Base-by-base conservation (phyloP, 2,888 invertebrate genomes). In the Orthonychiurus folsomi region DNA sequence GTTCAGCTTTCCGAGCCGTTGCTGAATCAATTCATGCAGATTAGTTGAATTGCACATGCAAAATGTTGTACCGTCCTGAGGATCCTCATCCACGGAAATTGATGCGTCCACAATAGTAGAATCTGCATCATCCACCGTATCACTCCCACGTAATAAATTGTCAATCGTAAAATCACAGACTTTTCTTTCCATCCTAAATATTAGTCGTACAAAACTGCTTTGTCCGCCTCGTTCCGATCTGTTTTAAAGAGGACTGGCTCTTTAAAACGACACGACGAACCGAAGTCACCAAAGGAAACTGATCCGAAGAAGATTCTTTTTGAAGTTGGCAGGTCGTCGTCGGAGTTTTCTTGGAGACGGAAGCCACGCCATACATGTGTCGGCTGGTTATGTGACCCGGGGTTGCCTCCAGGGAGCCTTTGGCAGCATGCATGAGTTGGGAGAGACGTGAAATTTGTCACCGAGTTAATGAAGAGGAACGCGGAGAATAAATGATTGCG, bases 401-500 rank as follows among this genome's bases (percentile, higher is more conserved):
- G n/a, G n/a, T n/a, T n/a, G n/a, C n/a, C n/a, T n/a, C n/a, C n/a
- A n/a, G n/a, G n/a, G n/a, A n/a, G n/a, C n/a, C n/a, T n/a, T n/a
- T n/a, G n/a, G n/a, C n/a, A n/a, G n/a, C n/a, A n/a, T n/a, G n/a
- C n/a, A n/a, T n/a, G n/a, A n/a, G n/a, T n/a, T n/a, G 20, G 24
- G n/a, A 52, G 24, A 52, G 52, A 52, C 52, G 63, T 69, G 70
- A 70, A 72, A 72, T 72, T 72, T 72, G 72, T 72, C 72, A 72
- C 69, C 69, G 69, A 69, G 70, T 68, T 72, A 72, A 72, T 72
- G 72, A 72, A 72, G 72, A 72, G 72, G 69, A 72, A 72, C 72
- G 66, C 61, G 64, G 67, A 69, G 68, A 68, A 72, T 72, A 72
- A 72, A 72, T 72, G 70, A 71, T 72, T 71, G 72, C 68, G 69